Conservation (phyloP, 2,797 vertebrate species). For the Erethizon dorsatum region DNA sequence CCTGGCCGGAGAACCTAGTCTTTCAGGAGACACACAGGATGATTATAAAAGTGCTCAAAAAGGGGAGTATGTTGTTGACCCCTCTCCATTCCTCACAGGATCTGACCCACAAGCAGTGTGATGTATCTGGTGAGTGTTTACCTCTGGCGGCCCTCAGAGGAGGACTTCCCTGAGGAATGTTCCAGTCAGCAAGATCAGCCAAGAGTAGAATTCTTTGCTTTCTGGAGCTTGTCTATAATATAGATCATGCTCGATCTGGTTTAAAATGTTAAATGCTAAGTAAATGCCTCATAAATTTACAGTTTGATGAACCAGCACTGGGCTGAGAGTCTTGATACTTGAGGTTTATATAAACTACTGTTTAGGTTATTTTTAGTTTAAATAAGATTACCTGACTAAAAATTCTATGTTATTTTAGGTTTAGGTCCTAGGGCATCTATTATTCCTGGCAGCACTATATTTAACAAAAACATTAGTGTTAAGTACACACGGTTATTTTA, state of each 20-base stretch:
- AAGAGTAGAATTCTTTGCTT: constrained; percentile 35
- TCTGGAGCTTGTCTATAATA: constrained; percentile 32
- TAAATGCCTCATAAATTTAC: constrained; percentile 77
- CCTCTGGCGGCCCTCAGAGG: background rate
- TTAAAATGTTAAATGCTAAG: constrained; percentile 80
- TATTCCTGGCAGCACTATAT: constrained; percentile 85
- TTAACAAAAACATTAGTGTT: constrained; percentile 76
- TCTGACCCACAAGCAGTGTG: background rate
- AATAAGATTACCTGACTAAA: constrained; percentile 83
- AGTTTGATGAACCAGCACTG: constrained; percentile 78
- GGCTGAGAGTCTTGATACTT: constrained; percentile 80
- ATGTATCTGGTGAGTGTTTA: background rate
- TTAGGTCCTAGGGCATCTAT: constrained; percentile 86
- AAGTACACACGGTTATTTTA: constrained; percentile 66
- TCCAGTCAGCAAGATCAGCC: constrained; percentile 47
- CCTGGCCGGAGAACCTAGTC: background rate
- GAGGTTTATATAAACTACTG: constrained; percentile 85
- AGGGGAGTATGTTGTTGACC: background rate
- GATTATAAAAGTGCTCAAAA: background rate
- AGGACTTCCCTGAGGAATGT: constrained; percentile 64
- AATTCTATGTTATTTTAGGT: constrained; percentile 86
- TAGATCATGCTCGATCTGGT: constrained; percentile 11
- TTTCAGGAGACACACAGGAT: background rate
- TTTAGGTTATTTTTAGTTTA: constrained; percentile 89
- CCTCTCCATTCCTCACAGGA: background rate